Conservation (phyloP, 37 sponge, comb jelly and placozoan genomes). For the Petrosia ficiformis region DNA sequence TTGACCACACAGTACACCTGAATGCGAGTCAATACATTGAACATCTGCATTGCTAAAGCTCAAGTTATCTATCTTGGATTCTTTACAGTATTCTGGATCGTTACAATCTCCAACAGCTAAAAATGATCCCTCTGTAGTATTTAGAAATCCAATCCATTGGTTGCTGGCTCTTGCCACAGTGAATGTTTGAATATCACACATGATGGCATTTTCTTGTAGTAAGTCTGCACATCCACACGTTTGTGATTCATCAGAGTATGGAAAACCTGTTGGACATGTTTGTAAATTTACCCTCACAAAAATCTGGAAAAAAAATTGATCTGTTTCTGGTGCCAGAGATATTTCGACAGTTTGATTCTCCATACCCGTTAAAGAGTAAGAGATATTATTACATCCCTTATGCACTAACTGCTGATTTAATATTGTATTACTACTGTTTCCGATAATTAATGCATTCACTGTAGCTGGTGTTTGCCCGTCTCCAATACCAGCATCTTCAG, state of each 20-base stretch:
- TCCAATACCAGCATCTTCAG: not conserved
- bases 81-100: not conserved
- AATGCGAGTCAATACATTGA: constrained; percentile 28
- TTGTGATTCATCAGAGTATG: not conserved
- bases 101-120: not conserved
- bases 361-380: not conserved
- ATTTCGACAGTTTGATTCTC: not conserved
- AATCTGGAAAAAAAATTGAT: not conserved
- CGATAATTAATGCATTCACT: not conserved
- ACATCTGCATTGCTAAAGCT: constrained; percentile 6
- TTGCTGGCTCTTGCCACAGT: not conserved
- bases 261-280: not conserved
- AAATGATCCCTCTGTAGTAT: not conserved
- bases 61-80: not conserved
- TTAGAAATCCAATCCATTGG: not conserved
- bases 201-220: not conserved
- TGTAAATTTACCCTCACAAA: not conserved
- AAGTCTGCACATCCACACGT: not conserved
- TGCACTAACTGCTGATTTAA: not conserved
- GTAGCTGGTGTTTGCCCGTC: not conserved
- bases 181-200: not conserved
- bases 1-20: constrained; percentile 49
- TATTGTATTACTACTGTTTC: not conserved
- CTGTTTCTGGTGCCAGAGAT: not conserved
- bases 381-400: not conserved